Evolutionary conservation across 2,113 vertebrate species (phyloP).

Genomic region (Mystacornis crossleyi): DNA sequence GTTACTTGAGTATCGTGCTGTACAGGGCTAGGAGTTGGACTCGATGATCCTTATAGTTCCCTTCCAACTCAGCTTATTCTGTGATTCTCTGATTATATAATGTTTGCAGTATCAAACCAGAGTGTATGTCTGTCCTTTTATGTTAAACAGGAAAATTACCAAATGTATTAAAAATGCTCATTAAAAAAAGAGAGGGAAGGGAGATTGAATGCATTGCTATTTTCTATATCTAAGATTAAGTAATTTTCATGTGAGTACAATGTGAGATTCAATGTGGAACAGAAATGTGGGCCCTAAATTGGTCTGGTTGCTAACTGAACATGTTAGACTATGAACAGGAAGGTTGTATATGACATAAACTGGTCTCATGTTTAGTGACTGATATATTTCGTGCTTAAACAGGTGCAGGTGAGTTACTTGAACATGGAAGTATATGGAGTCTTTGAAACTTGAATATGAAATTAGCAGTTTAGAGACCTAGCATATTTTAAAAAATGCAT

Average conservation of each 20-base stretch:
- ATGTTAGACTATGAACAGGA: background rate
- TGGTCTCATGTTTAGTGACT: background rate
- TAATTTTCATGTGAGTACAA: background rate
- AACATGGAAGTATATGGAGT: background rate
- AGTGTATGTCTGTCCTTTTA: background rate
- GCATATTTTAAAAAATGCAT: background rate
- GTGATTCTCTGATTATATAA: background rate
- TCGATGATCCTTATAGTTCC: rapidly evolving
- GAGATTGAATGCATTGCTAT: background rate
- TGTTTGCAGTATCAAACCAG: background rate
- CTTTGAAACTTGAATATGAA: background rate
- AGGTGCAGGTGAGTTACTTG: background rate
- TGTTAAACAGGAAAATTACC: background rate
- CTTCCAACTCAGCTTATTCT: background rate
- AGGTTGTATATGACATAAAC: background rate
- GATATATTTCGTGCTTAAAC: background rate
- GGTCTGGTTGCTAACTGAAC: background rate
- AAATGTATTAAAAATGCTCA: background rate
- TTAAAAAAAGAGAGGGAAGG: rapidly evolving
- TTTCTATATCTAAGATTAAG: background rate
- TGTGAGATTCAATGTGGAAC: background rate
- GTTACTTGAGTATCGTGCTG: background rate
- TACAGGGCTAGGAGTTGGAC: background rate
- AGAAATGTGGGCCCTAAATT: background rate
- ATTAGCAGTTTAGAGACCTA: background rate